Evolutionary conservation across 2,797 vertebrate species (phyloP), one percentile per base, ranked within the genome.

Genomic region (Cossypha caffra): DNA sequence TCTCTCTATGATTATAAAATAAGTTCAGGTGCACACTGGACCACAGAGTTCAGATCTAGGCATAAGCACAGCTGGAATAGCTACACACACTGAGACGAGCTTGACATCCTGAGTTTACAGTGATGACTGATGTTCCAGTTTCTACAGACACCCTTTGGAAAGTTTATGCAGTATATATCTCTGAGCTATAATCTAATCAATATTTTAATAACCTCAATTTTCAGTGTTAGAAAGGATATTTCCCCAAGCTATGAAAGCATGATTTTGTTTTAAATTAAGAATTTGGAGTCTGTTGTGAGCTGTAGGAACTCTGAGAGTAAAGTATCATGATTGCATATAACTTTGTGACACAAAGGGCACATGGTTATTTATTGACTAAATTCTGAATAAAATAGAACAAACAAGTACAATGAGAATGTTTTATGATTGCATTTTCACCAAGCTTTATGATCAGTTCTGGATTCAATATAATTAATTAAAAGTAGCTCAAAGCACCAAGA

Each of bases 201-300:
- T 96, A 61, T 89, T 95, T 93, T 93, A 87, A 93, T 91, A 95
- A 87, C 69, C 54, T 58, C 23, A 55, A 4, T 78, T 90, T 90
- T 88, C n/a, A 29, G 20, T 42, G 37, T 48, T 57, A 84, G 55
- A 51, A 92, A 92, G 12, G 16, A 85, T 91, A 93, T 93, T 96
- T 94, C 90, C 86, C 87, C 88, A 85, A 89, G 74, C 84, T 75
- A 17, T 57, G 37, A 25, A 54, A 69, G 15, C 45, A 67, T 58
- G 64, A 35, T 79, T 87, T 85, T 72, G 15, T 57, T 93, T 94
- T 73, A 94, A 93, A 93, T 93, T 94, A 95, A 82, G 67, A 35
- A 35, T 88, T 48, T 82, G 33, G 25, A 85, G 23, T 69, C 31
- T 62, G 35, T 40, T 82, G 63, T 79, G 31, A 62, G 58, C 43